Percentiles rank a stretch among this genome's conserved stretches.
Conservation (phyloP, 2,113 vertebrate species). For the Mixornis gularis region DNA sequence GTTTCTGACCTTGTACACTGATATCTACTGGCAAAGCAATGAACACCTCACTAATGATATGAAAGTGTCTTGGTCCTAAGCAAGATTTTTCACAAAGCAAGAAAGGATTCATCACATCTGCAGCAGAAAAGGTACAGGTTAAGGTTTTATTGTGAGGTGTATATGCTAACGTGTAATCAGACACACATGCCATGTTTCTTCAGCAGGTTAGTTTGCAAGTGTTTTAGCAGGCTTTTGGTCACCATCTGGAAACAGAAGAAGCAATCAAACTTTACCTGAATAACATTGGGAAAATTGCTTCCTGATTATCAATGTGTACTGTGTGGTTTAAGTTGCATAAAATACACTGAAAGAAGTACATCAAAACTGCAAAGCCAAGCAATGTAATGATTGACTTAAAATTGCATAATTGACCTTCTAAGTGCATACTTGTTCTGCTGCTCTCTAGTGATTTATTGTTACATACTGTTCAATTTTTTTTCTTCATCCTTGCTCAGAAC, state of each 20-base stretch:
- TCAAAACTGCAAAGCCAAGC: not conserved
- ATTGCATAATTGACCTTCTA: not conserved
- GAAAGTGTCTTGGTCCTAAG: not conserved
- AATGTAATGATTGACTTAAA: not conserved
- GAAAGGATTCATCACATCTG: not conserved
- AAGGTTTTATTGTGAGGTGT: not conserved
- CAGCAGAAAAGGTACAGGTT: not conserved
- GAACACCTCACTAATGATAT: not conserved
- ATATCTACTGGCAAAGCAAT: not conserved
- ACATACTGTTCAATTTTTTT: not conserved
- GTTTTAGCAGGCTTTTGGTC: not conserved
- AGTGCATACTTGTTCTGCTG: not conserved
- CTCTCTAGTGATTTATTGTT: not conserved
- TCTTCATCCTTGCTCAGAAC: not conserved
- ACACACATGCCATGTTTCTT: not conserved
- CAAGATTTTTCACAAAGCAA: not conserved
- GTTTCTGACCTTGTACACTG: rapidly evolving
- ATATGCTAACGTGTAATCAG: not conserved
- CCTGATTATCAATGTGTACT: not conserved
- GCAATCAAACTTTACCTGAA: not conserved
- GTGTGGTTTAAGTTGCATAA: not conserved
- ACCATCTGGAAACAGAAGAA: not conserved
- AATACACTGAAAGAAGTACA: not conserved
- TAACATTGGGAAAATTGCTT: not conserved
- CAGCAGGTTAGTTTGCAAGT: not conserved